Evolutionary conservation across 2,797 vertebrate genomes (phyloP).

Genomic region (Gymnothorax javanicus): DNA sequence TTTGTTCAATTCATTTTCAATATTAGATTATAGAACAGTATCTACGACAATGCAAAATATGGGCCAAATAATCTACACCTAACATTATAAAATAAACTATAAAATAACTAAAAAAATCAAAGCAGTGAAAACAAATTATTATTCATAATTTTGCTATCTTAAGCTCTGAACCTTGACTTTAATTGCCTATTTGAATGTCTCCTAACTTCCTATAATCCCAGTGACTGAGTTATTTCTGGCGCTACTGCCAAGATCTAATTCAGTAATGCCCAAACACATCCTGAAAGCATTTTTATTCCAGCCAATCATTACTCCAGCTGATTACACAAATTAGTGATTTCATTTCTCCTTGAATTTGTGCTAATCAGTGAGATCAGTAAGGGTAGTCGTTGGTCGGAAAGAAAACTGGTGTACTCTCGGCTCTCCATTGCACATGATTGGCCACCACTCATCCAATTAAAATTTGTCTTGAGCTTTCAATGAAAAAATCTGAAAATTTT

Average conservation of each 20-base stretch:
- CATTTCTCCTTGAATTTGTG: no score
- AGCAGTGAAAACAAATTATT: neutral
- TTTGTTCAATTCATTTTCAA: neutral
- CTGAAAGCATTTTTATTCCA: no score
- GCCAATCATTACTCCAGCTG: no score
- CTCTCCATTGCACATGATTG: no score
- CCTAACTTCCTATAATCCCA: neutral
- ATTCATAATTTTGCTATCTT: neutral
- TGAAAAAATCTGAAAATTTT: neutral
- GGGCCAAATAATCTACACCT: neutral
- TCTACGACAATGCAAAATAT: neutral
- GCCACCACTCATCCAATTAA: neutral
- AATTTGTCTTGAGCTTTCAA: neutral
- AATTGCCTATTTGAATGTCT: neutral
- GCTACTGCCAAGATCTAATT: neutral
- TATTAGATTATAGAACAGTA: neutral
- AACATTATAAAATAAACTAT: neutral
- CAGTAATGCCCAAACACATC: no score
- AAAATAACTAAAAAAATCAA: neutral
- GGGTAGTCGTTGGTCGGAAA: no score
- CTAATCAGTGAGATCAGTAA: no score
- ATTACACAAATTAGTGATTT: no score
- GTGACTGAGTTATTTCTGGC: neutral
- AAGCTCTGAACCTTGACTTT: neutral
- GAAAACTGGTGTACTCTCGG: no score